Conservation (phyloP, 2,797 vertebrate species). For the Smutsia temminckii region DNA sequence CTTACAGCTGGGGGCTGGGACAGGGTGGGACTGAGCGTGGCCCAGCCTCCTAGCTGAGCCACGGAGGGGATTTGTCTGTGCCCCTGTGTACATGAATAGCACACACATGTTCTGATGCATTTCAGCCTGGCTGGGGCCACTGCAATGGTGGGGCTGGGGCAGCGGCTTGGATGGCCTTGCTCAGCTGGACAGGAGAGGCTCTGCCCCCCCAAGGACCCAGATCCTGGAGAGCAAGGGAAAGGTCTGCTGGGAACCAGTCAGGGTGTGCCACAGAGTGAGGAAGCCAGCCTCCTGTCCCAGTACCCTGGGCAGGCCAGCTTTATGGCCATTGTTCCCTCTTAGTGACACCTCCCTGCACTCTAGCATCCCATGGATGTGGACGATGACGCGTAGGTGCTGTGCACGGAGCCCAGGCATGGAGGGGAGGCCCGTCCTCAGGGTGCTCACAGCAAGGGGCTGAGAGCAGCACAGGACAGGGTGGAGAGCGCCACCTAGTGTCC, state of each 20-base stretch:
- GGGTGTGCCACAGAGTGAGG: background rate
- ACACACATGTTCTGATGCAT: background rate
- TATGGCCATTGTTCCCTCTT: background rate
- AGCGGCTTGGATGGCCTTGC: background rate
- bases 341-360: background rate
- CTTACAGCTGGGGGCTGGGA: background rate
- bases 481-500: slow-evolving; percentile 56
- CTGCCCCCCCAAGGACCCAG: background rate
- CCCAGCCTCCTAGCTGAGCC: background rate
- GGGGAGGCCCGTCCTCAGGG: background rate
- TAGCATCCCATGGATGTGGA: background rate
- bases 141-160: too few relatives aligned
- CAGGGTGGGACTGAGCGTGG: background rate
- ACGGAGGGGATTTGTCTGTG: background rate
- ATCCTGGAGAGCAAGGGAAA: background rate
- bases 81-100: background rate
- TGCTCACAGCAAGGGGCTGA: background rate
- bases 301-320: background rate
- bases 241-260: background rate
- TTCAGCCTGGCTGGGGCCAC: background rate
- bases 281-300: background rate
- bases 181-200: background rate
- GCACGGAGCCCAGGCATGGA: background rate
- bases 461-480: background rate
- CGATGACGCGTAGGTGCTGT: background rate